Evolutionary conservation across 2,797 vertebrate species (phyloP).

Genomic region (Agapornis canus): DNA sequence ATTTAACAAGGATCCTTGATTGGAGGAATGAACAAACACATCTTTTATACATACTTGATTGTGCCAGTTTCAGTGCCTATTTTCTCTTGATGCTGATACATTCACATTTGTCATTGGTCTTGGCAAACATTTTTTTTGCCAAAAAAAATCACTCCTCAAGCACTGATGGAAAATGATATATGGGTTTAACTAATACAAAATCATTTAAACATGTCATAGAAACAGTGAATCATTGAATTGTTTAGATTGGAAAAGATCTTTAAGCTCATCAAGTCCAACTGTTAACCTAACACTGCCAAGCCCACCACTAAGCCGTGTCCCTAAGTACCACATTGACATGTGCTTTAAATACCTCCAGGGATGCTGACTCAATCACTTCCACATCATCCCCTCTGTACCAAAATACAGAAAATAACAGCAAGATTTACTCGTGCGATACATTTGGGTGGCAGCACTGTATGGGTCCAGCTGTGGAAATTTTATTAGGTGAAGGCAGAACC

Average conservation of each 20-base stretch:
- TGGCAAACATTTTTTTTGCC: neutral
- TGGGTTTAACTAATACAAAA: neutral
- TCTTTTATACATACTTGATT: neutral
- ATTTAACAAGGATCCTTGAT: constrained; percentile 1
- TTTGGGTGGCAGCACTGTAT: neutral
- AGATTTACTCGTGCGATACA: neutral
- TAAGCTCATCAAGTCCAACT: neutral
- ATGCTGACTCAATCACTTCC: neutral
- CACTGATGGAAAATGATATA: neutral
- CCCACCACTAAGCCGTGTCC: neutral
- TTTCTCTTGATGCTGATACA: neutral
- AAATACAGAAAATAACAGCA: neutral
- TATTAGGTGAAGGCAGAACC: neutral
- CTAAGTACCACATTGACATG: neutral
- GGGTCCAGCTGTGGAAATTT: neutral
- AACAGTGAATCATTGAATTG: neutral
- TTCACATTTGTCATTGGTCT: neutral
- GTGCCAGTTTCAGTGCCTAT: neutral
- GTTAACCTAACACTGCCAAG: neutral
- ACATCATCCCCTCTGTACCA: neutral
- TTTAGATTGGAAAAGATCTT: neutral
- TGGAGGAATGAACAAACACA: neutral
- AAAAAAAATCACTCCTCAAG: neutral
- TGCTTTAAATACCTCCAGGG: neutral
- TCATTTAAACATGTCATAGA: neutral